Conservation (phyloP, 2,797 vertebrate species). For the Phaenicophaeus curvirostris region DNA sequence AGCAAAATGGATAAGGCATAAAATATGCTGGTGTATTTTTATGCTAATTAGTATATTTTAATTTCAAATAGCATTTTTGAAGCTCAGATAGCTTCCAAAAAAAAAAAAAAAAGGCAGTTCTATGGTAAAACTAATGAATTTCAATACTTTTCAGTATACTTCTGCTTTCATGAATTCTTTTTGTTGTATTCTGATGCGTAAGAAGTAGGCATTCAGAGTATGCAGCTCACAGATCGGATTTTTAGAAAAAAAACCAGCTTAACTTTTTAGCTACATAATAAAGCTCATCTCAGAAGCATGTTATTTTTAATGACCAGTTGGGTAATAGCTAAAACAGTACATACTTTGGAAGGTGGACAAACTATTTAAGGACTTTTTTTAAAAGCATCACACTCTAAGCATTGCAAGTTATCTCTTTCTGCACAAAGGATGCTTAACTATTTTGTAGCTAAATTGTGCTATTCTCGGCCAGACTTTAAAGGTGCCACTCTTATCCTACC, state of each 20-base stretch:
- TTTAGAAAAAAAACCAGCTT: constrained; percentile 23
- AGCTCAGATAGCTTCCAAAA: constrained; percentile 25
- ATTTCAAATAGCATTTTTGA: constrained; percentile 54
- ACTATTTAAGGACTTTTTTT: not conserved
- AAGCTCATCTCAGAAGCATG: not conserved
- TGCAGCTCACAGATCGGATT: constrained; percentile 6
- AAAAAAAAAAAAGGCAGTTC: constrained; percentile 17
- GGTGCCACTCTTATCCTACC: not conserved
- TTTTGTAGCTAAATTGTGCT: not conserved
- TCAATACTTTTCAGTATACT: constrained; percentile 39
- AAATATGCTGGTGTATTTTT: constrained; percentile 40
- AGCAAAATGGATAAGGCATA: constrained; percentile 20
- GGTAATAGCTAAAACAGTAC: not conserved
- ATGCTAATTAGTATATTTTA: constrained; percentile 59
- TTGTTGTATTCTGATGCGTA: not conserved
- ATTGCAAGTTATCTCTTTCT: not conserved
- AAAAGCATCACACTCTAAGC: not conserved
- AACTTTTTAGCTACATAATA: not conserved
- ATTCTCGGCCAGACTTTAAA: not conserved
- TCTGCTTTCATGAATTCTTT: constrained; percentile 34
- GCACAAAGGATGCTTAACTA: not conserved
- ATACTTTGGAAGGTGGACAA: not conserved
- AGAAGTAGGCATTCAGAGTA: not conserved
- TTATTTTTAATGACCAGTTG: not conserved
- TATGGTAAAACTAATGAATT: constrained; percentile 51